Evolutionary conservation across 2,797 vertebrate genomes (phyloP).

Genomic region (Sebastiscus albofasciatus): DNA sequence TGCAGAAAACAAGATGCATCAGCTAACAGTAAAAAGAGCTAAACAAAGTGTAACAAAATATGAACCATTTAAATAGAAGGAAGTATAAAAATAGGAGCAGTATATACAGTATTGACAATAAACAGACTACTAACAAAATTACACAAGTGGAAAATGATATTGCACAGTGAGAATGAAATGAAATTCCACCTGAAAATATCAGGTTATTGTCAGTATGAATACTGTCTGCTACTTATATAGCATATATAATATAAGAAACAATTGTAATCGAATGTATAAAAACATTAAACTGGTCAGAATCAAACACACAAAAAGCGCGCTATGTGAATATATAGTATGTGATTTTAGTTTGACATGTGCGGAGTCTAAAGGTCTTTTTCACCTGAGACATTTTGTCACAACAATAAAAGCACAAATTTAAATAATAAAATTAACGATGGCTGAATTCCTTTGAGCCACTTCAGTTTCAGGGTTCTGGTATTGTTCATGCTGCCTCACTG

Average conservation of each 20-base stretch:
- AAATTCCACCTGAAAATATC: too few species aligned
- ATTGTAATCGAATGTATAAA: not conserved
- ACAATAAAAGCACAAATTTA: not conserved
- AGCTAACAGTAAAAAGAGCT: too few species aligned
- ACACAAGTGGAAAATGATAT: too few species aligned
- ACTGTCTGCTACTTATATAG: not conserved
- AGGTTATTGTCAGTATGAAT: not conserved
- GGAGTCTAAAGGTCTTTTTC: not conserved
- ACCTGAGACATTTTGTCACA: not conserved
- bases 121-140: too few species aligned
- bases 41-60: too few species aligned
- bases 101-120: too few species aligned
- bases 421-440: not conserved
- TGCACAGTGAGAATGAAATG: too few species aligned
- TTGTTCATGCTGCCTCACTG: not conserved
- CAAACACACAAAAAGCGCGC: not conserved
- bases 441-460: not conserved
- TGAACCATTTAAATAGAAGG: too few species aligned
- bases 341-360: not conserved
- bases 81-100: too few species aligned
- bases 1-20: too few species aligned
- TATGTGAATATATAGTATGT: not conserved
- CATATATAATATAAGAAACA: not conserved
- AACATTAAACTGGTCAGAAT: not conserved
- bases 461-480: not conserved